Percentiles rank a stretch among this genome's conserved stretches.
Conservation (phyloP, 2,888 invertebrate species). For the Oxytorus armatus region DNA sequence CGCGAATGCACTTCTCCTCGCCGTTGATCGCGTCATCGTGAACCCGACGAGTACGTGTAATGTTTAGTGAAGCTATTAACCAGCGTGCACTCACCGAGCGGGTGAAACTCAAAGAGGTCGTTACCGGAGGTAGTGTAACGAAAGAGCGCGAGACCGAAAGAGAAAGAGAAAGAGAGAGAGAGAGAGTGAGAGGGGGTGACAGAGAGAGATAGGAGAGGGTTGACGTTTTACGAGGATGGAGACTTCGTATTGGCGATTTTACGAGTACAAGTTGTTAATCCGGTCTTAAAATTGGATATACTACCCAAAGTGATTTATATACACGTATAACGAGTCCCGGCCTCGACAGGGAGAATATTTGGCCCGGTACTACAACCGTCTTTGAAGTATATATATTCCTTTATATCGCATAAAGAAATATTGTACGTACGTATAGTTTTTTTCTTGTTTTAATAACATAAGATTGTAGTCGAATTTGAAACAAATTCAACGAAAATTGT, state of each 20-base stretch:
- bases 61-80: conserved; percentile 48
- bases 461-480: too few species aligned
- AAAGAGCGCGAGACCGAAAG: not conserved
- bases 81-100: conserved; percentile 49
- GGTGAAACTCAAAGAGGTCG: conserved; percentile 28
- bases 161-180: too few species aligned
- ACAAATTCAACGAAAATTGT: too few species aligned
- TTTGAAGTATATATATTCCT: not conserved
- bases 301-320: conserved; percentile 29
- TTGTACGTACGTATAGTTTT: too few species aligned
- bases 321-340: conserved; percentile 1
- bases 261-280: conserved; percentile 55
- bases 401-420: too few species aligned
- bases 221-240: too few species aligned
- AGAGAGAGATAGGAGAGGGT: too few species aligned
- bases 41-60: conserved; percentile 53
- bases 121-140: not conserved
- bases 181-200: too few species aligned
- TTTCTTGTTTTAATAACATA: too few species aligned
- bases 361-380: conserved; percentile 28
- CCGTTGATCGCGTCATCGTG: conserved; percentile 35
- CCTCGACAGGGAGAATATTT: conserved; percentile 32
- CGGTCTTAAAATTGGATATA: conserved; percentile 50
- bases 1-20: conserved; percentile 55
- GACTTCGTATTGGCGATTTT: conserved; percentile 46